Evolutionary conservation across 92 coral and sea anemone genomes (phyloP).

Genomic region (Scolanthus callimorphus): DNA sequence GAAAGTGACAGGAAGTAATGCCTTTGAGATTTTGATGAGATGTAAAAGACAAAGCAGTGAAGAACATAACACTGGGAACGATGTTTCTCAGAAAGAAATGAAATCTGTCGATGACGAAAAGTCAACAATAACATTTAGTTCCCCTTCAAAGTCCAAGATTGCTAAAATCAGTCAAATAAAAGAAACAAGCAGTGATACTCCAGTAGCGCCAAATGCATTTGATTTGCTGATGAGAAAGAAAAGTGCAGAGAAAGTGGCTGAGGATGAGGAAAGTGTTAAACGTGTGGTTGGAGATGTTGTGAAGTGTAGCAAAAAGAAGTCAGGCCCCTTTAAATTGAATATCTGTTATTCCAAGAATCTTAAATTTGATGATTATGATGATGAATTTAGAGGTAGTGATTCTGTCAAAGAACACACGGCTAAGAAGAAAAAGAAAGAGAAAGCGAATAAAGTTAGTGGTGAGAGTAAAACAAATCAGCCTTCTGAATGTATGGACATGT

Average conservation of each 20-base stretch:
- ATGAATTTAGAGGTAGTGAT: slow-evolving; percentile 1
- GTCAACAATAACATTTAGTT: no score
- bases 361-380: not conserved
- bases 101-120: no score
- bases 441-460: not conserved
- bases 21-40: no score
- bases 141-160: no score
- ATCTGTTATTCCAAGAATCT: slow-evolving; percentile 22
- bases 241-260: slow-evolving; percentile 4
- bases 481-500: not conserved
- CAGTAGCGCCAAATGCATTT: slow-evolving; percentile 52
- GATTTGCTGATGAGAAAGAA: slow-evolving; percentile 66
- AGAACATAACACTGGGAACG: no score
- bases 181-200: not conserved
- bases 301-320: slow-evolving; percentile 9
- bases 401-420: not conserved
- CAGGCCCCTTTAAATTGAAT: slow-evolving; percentile 33
- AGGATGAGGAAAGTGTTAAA: not conserved
- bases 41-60: no score
- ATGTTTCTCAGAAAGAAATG: not conserved
- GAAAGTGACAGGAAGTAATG: no score
- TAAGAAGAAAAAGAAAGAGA: not conserved
- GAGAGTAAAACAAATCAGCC: not conserved
- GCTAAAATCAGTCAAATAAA: not conserved
- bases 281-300: not conserved